Evolutionary conservation across 2,113 vertebrate species (phyloP), one percentile per base, ranked within the genome.

Genomic region (Calyptomena viridis): DNA sequence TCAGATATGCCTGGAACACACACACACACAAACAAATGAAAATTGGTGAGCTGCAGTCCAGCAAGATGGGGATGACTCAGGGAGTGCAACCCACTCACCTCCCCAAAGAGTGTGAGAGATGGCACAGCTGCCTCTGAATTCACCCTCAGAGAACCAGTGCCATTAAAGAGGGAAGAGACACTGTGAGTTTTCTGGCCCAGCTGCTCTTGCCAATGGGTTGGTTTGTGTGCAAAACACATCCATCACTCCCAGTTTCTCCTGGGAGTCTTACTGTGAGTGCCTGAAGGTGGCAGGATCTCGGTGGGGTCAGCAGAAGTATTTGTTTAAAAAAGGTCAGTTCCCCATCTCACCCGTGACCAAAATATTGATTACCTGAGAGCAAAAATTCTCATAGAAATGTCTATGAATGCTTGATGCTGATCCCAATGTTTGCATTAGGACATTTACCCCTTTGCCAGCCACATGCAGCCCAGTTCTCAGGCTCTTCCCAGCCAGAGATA

Each of bases 41-140:
- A 90, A 75, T 9, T 52, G 82, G 83, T 90, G 85, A 88, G 89
- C 86, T 94, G 91, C 93, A 84, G 84, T 85, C 47, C 49, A 95
- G 87, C 59, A 30, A 49, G 76, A 64, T 35, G 56, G 17, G 52
- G 84, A 90, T 95, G 95, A 96, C 14, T 97, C 94, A 94, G 39
- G 71, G 33, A 78, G 59, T 22, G 60, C 93, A 93, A 24, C 84
- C 87, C 93, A 87, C 95, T 84, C 95, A 93, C 75, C 89, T 94
- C 90, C 93, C 90, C 75, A 87, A 55, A 64, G 59, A 66, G 44
- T 16, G 25, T 24, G 56, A 96, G 90, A 81, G 47, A 72, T 44
- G 87, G 74, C 89, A 76, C 72, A 89, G 84, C 84, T 96, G 90
- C 80, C 88, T 85, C 67, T 25, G 20, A 93, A 85, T 71, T 52